These are phyloP conservation scores for Leucoraja erinaceus DNA, from an alignment of 2,113 vertebrate species.

Conservation along the genomic window DNA sequence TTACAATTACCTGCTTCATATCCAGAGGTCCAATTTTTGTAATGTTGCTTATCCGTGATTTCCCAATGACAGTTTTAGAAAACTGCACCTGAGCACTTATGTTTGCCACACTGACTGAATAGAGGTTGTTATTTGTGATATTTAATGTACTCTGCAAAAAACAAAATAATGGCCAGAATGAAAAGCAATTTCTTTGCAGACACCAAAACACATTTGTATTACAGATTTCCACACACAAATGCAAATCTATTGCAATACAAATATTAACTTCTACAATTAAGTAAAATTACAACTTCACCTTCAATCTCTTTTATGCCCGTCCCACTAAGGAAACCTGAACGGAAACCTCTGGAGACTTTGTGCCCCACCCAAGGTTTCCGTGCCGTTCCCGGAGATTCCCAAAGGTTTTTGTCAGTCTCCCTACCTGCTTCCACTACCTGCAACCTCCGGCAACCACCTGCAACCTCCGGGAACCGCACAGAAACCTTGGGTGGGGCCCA, in stretches of 20 bases:
- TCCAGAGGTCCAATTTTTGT: constrained; percentile 78
- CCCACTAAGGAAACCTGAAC: too few relatives aligned
- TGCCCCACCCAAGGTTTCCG: too few relatives aligned
- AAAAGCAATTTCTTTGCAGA: not conserved
- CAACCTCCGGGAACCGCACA: too few relatives aligned
- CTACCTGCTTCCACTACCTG: too few relatives aligned
- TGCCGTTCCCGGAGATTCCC: too few relatives aligned
- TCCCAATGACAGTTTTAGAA: constrained; percentile 88
- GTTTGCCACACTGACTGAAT: constrained; percentile 81
- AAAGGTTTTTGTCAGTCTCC: too few relatives aligned
- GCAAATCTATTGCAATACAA: too few relatives aligned
- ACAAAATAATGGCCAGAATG: constrained; percentile 24
- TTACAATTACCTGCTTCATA: constrained; percentile 68
- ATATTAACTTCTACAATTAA: too few relatives aligned
- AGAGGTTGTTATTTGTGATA: constrained; percentile 96
- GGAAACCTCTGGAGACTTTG: too few relatives aligned
- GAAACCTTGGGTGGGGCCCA: too few relatives aligned
- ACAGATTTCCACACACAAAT: not conserved
- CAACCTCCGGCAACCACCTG: too few relatives aligned
- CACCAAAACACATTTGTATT: not conserved
- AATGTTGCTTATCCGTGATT: constrained; percentile 75
- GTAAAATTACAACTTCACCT: not conserved
- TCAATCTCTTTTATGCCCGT: not conserved
- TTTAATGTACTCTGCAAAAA: constrained; percentile 77
- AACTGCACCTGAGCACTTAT: constrained; percentile 89